Evolutionary conservation across 2,113 vertebrate species (phyloP), one percentile per base, ranked within the genome.

Genomic region (Cheilinus undulatus): DNA sequence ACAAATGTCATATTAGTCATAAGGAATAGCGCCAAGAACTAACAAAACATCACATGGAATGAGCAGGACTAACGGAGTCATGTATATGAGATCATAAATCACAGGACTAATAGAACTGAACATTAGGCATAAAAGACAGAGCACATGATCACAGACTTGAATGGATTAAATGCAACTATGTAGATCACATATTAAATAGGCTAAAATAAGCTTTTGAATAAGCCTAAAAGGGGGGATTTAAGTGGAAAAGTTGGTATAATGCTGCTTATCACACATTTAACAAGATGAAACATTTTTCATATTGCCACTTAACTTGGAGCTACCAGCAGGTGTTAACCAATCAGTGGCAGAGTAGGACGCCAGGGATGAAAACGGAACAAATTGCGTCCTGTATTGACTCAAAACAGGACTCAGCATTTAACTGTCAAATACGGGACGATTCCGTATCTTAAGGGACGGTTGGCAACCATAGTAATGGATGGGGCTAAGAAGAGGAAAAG

Each of bases 151-250:
- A 58, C 38, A 62, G 38, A 56, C 72, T 3, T 28, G 15, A 66
- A 82, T 43, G 48, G 19, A 36, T 36, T 68, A 80, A 70, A 88
- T 77, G 71, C 61, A 51, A 49, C 38, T 40, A 51, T 42, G 64
- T 14, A 7, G 15, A 67, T 73, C 43, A 54, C 67, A 74, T 56
- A 32, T 69, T 46, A 63, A 69, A 71, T 23, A 60, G 42, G 15
- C 52, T 3, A 8, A 61, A 48, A 73, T 71, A n/a, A 68, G 7
- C 36, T 28, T 17, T 57, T 67, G 56, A 77, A 62, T 43, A 61
- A 24, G 54, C 20, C 40, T 70, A 24, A 26, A 22, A 76, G 46
- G 51, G 19, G 53, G 48, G 56, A 73, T 74, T 68, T 10, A 76
- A 70, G 67, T 56, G 22, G 11, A 56, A 64, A 66, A 34, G 20